These are phyloP conservation scores for Triplophysa tibetana DNA, from an alignment of 2,113 vertebrate species.

Conservation along the genomic window DNA sequence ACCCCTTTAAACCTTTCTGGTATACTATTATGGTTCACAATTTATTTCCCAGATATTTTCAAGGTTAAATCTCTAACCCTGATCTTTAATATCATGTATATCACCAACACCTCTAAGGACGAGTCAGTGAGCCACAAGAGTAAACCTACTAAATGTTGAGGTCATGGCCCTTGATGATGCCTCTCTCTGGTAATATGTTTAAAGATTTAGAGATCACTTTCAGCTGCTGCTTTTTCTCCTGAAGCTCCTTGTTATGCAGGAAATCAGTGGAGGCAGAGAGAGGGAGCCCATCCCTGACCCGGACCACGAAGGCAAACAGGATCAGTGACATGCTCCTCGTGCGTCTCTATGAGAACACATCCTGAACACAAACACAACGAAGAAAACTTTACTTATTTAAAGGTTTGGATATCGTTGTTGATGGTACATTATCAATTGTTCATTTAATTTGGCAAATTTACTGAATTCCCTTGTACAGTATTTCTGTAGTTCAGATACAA, in stretches of 20 bases:
- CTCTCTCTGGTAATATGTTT: conserved; percentile 76
- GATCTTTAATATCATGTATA: no score
- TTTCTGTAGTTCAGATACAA: neutral
- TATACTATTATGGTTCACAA: no score
- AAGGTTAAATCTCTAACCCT: no score
- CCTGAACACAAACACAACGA: conserved; percentile 60
- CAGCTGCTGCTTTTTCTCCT: conserved; percentile 87
- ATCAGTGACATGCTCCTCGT: conserved; percentile 90
- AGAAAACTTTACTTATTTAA: neutral
- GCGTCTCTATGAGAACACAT: conserved; percentile 76
- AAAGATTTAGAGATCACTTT: conserved; percentile 79
- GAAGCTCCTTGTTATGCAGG: conserved; percentile 82
- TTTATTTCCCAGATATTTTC: no score
- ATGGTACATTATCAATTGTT: neutral
- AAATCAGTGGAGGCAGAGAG: conserved; percentile 97
- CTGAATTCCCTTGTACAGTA: neutral
- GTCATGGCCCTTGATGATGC: conserved; percentile 76
- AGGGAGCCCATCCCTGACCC: conserved; percentile 94
- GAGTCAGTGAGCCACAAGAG: neutral
- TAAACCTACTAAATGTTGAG: conserved; percentile 85
- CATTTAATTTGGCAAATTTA: neutral
- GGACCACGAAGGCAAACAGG: conserved; percentile 90
- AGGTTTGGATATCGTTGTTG: neutral
- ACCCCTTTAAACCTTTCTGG: no score
- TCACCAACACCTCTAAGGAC: no score